Conservation (phyloP, 2,888 invertebrate genomes). For the Sylvicola cinctus region DNA sequence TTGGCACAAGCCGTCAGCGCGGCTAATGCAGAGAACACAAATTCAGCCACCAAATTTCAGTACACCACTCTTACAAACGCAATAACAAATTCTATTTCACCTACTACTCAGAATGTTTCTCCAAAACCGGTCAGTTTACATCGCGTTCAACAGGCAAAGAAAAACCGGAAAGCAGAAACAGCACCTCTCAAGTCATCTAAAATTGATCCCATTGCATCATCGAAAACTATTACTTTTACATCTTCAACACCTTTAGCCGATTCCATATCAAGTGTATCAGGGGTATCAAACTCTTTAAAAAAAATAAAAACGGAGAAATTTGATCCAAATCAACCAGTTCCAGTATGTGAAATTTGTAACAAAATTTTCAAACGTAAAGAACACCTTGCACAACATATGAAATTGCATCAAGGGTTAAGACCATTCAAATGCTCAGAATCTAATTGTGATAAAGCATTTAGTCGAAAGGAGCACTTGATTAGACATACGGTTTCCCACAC, state of each 20-base stretch:
- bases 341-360: slow-evolving; percentile 33
- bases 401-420: slow-evolving; percentile 41
- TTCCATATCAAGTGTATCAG: too few species aligned
- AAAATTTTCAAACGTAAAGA: slow-evolving; percentile 47
- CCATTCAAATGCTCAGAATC: slow-evolving; percentile 39
- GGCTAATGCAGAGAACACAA: not conserved
- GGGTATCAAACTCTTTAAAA: too few species aligned
- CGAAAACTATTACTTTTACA: not conserved
- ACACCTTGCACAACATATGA: slow-evolving; percentile 44
- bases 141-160: not conserved
- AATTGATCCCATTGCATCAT: not conserved
- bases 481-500: slow-evolving; percentile 45
- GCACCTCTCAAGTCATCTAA: not conserved
- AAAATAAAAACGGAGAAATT: slow-evolving; percentile 6
- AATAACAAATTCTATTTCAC: not conserved
- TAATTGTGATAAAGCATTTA: slow-evolving; percentile 40
- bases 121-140: not conserved
- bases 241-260: slow-evolving; percentile 1
- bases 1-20: not conserved
- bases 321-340: slow-evolving; percentile 5
- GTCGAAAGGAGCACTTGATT: slow-evolving; percentile 45
- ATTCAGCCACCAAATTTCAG: not conserved
- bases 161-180: too few species aligned
- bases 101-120: not conserved
- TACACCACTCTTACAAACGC: not conserved